phyloP scores from a whole-genome alignment of 2,888 invertebrate species.

The Girardia tigrina region DNA sequence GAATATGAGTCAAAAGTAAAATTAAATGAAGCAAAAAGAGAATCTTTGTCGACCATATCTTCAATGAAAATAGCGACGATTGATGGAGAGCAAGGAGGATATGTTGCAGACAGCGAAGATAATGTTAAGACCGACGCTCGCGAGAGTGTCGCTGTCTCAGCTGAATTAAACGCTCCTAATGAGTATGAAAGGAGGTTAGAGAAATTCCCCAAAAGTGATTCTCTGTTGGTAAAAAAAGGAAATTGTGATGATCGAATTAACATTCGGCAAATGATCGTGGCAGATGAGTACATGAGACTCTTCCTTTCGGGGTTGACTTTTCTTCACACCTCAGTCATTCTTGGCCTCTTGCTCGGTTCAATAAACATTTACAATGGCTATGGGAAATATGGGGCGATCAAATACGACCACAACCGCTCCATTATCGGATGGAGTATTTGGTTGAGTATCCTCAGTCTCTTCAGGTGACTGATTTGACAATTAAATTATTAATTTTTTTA shows the following conservation, averaged over 20 bases:
- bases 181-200: background rate
- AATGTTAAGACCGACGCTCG: background rate
- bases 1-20: background rate
- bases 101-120: conserved; percentile 10
- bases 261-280: background rate
- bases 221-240: background rate
- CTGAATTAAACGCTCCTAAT: background rate
- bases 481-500: too few species aligned
- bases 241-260: background rate
- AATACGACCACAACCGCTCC: background rate
- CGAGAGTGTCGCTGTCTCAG: background rate
- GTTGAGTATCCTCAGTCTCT: background rate
- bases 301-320: background rate
- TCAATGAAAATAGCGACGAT: background rate
- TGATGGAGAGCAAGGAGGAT: background rate
- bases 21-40: background rate
- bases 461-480: too few species aligned
- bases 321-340: background rate
- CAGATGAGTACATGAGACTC: conserved; percentile 5
- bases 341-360: background rate
- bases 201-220: background rate
- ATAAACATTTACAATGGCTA: background rate
- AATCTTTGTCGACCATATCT: background rate
- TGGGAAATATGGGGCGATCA: background rate
- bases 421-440: background rate